These are phyloP conservation scores for Pemphredon lugubris DNA, from an alignment of 2,888 invertebrate species.

Conservation along the genomic window DNA sequence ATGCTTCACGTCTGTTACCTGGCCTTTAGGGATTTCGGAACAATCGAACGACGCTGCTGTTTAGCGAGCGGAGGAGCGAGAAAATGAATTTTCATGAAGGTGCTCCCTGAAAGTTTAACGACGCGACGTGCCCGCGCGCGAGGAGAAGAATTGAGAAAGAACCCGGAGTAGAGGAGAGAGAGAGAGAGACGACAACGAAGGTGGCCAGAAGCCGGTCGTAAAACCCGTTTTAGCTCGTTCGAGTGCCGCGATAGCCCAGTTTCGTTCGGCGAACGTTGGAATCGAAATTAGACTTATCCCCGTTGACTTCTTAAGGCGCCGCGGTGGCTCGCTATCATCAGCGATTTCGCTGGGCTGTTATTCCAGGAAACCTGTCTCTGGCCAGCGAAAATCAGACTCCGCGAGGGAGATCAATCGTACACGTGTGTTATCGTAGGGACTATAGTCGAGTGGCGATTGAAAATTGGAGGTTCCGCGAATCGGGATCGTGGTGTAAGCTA, in stretches of 20 bases:
- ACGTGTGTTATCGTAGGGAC: background rate
- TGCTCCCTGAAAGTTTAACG: slow-evolving; percentile 9
- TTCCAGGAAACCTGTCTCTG: slow-evolving; percentile 1
- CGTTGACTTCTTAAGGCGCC: slow-evolving; percentile 22
- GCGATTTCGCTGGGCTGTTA: slow-evolving; percentile 14
- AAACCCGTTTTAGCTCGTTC: slow-evolving; percentile 63
- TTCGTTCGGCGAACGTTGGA: slow-evolving; percentile 39
- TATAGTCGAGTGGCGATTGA: background rate
- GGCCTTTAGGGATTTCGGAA: too few relatives aligned
- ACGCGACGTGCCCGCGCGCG: background rate
- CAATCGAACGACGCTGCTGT: background rate
- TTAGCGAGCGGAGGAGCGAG: background rate
- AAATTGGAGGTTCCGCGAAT: background rate
- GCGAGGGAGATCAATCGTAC: background rate
- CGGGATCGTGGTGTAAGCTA: background rate
- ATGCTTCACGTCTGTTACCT: too few relatives aligned
- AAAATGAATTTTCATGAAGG: slow-evolving; percentile 38
- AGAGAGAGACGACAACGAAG: slow-evolving; percentile 31
- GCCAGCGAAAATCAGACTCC: too few relatives aligned
- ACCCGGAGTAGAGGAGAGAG: slow-evolving; percentile 14
- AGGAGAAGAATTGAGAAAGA: slow-evolving; percentile 30
- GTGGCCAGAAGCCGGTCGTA: slow-evolving; percentile 58
- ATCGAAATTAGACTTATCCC: slow-evolving; percentile 52
- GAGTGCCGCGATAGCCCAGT: slow-evolving; percentile 63
- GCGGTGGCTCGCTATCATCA: background rate